Percentiles rank a stretch among this genome's conserved stretches.
Evolutionary conservation across 2,888 invertebrate genomes (phyloP).

Genomic region (Drosophila leonis): DNA sequence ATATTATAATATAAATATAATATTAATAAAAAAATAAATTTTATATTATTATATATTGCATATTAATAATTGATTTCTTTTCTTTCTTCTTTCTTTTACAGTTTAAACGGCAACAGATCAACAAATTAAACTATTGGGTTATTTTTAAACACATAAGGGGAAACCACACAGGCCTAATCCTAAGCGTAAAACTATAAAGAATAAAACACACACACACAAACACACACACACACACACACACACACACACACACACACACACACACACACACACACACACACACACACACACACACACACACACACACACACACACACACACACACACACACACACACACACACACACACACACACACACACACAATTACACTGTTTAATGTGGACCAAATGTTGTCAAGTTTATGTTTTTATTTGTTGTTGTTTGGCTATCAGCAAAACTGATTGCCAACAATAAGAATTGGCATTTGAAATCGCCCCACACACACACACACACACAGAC

Average conservation of each 20-base stretch:
- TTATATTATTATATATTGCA: background rate
- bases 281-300: constrained; percentile 1
- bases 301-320: constrained; percentile 1
- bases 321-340: constrained; percentile 5
- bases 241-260: constrained; percentile 1
- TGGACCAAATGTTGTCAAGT: constrained; percentile 18
- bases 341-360: background rate
- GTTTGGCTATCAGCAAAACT: constrained; percentile 2
- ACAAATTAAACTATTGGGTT: constrained; percentile 52
- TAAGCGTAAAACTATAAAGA: constrained; percentile 39
- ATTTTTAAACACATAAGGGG: constrained; percentile 29
- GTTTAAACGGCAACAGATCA: constrained; percentile 53
- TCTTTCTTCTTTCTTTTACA: constrained; percentile 31
- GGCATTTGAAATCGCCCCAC: constrained; percentile 1
- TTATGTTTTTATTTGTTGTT: background rate
- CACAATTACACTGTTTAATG: constrained; percentile 12
- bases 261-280: background rate
- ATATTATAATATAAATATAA: background rate
- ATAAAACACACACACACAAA: background rate
- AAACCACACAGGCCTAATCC: constrained; percentile 55
- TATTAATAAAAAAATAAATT: no score
- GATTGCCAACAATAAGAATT: constrained; percentile 15
- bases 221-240: constrained; percentile 1
- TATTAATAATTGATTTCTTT: background rate
- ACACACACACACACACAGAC: background rate